Evolutionary conservation across 1,140 invertebrate genomes (phyloP).

Genomic region (Lucilia sericata): DNA sequence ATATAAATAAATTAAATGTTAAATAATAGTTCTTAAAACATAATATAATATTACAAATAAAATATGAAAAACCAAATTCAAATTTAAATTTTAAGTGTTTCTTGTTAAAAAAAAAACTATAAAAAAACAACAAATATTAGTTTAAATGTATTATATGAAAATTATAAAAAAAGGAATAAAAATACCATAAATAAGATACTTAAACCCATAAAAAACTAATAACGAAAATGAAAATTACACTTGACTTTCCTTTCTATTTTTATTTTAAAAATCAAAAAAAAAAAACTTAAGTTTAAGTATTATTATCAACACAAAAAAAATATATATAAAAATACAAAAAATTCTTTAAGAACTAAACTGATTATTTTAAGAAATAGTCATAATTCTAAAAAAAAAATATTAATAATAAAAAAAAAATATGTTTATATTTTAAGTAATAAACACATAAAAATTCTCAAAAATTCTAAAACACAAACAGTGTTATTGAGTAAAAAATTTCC

Average conservation of each 20-base stretch:
- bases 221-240: not conserved
- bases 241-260: not conserved
- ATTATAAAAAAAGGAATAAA: not conserved
- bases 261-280: not conserved
- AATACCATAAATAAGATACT: not conserved
- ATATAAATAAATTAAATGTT: conserved; percentile 28
- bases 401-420: conserved; percentile 4
- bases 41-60: not conserved
- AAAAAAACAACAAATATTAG: conserved; percentile 28
- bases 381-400: conserved; percentile 14
- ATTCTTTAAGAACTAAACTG: conserved; percentile 41
- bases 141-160: conserved; percentile 1
- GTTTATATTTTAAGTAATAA: not conserved
- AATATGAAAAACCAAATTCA: conserved; percentile 17
- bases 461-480: not conserved
- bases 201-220: not conserved
- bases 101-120: conserved; percentile 12
- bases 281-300: not conserved
- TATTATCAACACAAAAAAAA: conserved; percentile 5
- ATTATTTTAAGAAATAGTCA: conserved; percentile 19
- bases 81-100: conserved; percentile 36
- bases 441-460: not conserved
- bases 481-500: not conserved
- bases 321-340: conserved; percentile 47
- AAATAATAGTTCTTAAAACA: not conserved